Percentiles rank a stretch among this genome's conserved stretches.
These are phyloP conservation scores for Hippolais icterina DNA, from an alignment of 2,113 vertebrate genomes.

Conservation along the genomic window DNA sequence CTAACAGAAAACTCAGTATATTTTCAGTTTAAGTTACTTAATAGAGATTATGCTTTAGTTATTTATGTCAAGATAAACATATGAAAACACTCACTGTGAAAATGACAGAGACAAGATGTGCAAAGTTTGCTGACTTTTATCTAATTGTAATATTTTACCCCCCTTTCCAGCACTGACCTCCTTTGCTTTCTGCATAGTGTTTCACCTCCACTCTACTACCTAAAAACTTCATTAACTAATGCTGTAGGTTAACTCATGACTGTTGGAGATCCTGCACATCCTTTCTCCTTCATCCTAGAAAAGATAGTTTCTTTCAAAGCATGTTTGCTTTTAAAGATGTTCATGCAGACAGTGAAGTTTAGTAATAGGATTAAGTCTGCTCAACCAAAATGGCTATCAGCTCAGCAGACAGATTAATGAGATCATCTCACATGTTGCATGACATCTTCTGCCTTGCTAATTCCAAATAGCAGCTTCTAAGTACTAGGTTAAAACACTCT, in stretches of 20 bases:
- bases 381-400: constrained; percentile 32
- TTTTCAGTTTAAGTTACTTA: neutral
- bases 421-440: constrained; percentile 40
- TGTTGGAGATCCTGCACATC: neutral
- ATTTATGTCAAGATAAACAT: neutral
- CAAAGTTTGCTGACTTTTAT: neutral
- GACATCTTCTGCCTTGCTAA: constrained; percentile 25
- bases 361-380: constrained; percentile 44
- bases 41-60: neutral
- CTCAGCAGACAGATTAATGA: constrained; percentile 34
- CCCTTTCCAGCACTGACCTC: neutral
- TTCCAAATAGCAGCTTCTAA: neutral
- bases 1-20: neutral
- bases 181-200: neutral
- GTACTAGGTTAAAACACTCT: neutral
- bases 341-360: neutral
- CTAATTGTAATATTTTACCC: neutral
- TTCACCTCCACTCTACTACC: neutral
- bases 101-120: neutral
- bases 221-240: neutral
- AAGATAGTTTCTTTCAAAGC: neutral
- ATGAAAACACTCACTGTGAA: neutral
- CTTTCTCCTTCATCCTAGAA: neutral
- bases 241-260: neutral
- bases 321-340: neutral